Evolutionary conservation across 2,797 vertebrate genomes (phyloP), one percentile per base, ranked within the genome.

Genomic region (Anguilla anguilla): DNA sequence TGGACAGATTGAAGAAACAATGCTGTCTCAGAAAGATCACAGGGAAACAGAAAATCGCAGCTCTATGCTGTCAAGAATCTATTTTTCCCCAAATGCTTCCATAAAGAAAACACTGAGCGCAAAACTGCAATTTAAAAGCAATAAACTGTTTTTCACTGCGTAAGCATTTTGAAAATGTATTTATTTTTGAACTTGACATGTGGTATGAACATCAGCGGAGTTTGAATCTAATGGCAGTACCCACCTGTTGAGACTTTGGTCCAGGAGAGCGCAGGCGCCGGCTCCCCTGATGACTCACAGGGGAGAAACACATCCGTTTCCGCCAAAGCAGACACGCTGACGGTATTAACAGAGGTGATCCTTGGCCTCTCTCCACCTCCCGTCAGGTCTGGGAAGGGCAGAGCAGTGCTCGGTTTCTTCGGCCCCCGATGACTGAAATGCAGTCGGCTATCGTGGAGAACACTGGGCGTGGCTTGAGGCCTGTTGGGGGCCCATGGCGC

Each of bases 191-290:
- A 46, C 22, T 67, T 69, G 6, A 49, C 43, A 22, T 28, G 25
- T 59, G 64, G 67, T 25, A 15, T 85, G n/a, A 84, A 84, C 35
- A 55, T 84, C 35, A 88, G 15, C 39, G 3, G 10, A 22, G 31
- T 79, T 35, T 28, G 82, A 67, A 17, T 22, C 2, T 22, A 46
- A 61, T 22, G 25, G 19, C 53, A 25, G 35, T 9, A 55, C 90
- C 55, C 89, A 96, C 96, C 96, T 91, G 96, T 96, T 51, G 96
- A 96, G 61, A 97, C 95, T 92, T 96, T 97, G 86, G 94, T 96
- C 96, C 96, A 97, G 87, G 95, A 91, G 2, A 96, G 90, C 59
- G 64, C 91, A 2, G 96, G 96, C 85, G 93, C 91, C 7, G 96
- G 96, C 69, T 92, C 95, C 28, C 96, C 96, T 22, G 89, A 90